Percentiles rank a stretch among this genome's conserved stretches.
Conservation (phyloP, 1,140 invertebrate genomes). For the Macrocentrus cingulum region DNA sequence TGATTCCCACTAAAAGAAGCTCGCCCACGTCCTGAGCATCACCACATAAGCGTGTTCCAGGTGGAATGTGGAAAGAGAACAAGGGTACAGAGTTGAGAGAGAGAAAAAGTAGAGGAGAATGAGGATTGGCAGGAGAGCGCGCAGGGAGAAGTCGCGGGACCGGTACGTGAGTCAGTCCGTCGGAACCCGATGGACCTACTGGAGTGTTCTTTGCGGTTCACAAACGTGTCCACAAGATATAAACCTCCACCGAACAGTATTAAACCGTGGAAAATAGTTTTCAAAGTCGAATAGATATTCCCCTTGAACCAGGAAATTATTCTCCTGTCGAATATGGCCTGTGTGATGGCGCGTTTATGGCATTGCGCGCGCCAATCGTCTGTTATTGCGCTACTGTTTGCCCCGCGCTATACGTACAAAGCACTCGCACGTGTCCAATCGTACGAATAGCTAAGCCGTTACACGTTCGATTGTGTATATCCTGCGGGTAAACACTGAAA, state of each 20-base stretch:
- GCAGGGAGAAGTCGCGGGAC: constrained; percentile 21
- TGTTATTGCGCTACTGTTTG: neutral
- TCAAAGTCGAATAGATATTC: neutral
- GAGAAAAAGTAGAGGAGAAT: constrained; percentile 16
- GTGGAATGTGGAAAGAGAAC: constrained; percentile 1
- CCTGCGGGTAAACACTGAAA: too few relatives aligned
- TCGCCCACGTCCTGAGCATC: constrained; percentile 27
- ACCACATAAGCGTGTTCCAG: neutral
- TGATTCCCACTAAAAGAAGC: constrained; percentile 15
- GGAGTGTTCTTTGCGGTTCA: constrained; percentile 37
- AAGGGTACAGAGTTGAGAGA: constrained; percentile 17
- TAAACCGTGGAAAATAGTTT: neutral
- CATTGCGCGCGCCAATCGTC: neutral
- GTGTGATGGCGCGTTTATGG: neutral
- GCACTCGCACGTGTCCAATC: constrained; percentile 25
- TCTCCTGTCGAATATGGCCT: neutral
- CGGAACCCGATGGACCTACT: constrained; percentile 35
- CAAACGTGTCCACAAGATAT: constrained; percentile 32
- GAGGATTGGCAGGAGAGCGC: constrained; percentile 3
- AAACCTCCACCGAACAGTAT: neutral
- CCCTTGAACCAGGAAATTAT: constrained; percentile 1
- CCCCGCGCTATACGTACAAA: constrained; percentile 12
- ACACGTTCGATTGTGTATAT: constrained; percentile 3
- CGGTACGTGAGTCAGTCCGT: constrained; percentile 45
- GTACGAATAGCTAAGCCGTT: constrained; percentile 10